Evolutionary conservation across 2,888 invertebrate genomes (phyloP), one percentile per base, ranked within the genome.

Genomic region (Andrena hattorfiana): DNA sequence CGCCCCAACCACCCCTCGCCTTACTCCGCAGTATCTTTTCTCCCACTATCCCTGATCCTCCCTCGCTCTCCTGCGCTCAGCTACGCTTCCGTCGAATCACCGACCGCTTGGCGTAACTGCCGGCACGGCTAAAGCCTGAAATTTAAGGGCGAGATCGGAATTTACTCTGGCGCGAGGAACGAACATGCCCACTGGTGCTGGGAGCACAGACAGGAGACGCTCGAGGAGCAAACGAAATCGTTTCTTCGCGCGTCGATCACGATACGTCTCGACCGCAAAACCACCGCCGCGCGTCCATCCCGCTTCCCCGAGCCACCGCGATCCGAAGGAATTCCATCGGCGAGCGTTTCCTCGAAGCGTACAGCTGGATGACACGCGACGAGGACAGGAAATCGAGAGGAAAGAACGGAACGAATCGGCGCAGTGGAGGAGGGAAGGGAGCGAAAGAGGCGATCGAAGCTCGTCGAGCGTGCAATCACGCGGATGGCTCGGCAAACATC

Each of bases 401-500:
- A 79, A 56, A 56, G 77, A 72, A 79, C 62, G 54, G 76, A 76
- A 62, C 67, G 81, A 81, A 77, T 78, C 72, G 0, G 16, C 13
- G 16, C n/a, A 10, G 28, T 20, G 49, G 30, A 20, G n/a, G 49
- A 63, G 28, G 48, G 35, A 42, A 42, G 76, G 13, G 70, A 67
- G 60, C 16, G 23, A 74, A 83, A 77, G 83, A 88, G 88, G 86
- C 85, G 91, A 91, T 90, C 89, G 91, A 90, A 88, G 75, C 90
- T 89, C 88, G 92, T 91, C 91, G 89, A 85, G 76, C 85, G 88
- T 77, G 89, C 91, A 91, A 93, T 93, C 91, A 90, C 87, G 90
- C 87, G 89, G 89, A 93, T 91, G 90, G 91, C 90, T 93, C 84
- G 90, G 92, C 90, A 93, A 93, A 93, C 93, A 93, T 89, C 87